Base-by-base conservation (phyloP, 2,113 vertebrate species). In the Cryptomyrus ogoouensis region DNA sequence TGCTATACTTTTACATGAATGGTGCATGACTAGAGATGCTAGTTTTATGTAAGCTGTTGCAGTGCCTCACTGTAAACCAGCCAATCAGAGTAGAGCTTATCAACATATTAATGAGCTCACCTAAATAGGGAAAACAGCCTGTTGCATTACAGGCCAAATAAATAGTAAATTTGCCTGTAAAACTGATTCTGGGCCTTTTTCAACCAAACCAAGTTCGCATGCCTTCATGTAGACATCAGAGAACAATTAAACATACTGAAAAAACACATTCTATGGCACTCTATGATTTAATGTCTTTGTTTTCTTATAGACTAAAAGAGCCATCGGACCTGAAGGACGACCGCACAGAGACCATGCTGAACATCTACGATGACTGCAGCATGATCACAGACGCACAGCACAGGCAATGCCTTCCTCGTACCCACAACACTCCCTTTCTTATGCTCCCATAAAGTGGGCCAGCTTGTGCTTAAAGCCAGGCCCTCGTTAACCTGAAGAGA, bases 301-400 rank as follows among this genome's bases (percentile, higher is more conserved):
- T 21, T 52, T 3, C 0, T 0, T 0, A 88, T 39, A 99, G 98
- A 93, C 93, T 98, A 89, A 97, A 97, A 93, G 96, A 95, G 49
- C 90, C 95, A 0, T 91, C 89, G 80, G 96, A 97, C 31, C 91
- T 91, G 58, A 95, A 94, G 1, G 97, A 96, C 0, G 96, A 97
- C 58, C 94, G 94, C 31, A 91, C 93, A 0, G 96, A 96, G 42
- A 95, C 93, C 1, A 95, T 94, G 92, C 94, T 96, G 66, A 96
- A 95, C 90, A 93, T 94, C 27, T 94, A 93, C 0, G 94, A 97
- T 0, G 94, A 96, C 44, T 50, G 90, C 58, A 46, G 90, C 4
- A 0, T 77, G 17, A 15, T 44, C 0, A 88, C 83, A 0, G 93
- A 96, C 12, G 50, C 85, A 0, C 93, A 85, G 0, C 92, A 94